Conservation (phyloP, 2,888 invertebrate genomes). For the Netelia inedita region DNA sequence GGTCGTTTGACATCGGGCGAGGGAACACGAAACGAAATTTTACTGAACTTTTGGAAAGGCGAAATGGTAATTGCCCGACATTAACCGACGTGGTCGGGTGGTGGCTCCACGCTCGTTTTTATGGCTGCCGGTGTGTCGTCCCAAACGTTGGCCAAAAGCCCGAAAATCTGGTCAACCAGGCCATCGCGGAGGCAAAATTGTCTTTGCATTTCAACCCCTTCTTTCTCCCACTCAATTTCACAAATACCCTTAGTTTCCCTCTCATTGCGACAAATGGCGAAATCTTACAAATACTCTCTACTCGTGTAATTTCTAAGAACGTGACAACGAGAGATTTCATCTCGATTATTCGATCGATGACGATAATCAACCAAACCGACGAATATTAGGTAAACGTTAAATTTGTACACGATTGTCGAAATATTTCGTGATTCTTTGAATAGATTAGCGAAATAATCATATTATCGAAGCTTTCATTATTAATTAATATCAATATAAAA, state of each 20-base stretch:
- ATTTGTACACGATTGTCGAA: too few relatives aligned
- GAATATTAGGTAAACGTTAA: too few relatives aligned
- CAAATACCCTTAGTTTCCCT: not conserved
- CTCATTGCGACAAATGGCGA: not conserved
- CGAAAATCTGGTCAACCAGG: constrained; percentile 15
- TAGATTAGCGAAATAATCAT: too few relatives aligned
- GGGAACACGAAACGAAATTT: too few relatives aligned
- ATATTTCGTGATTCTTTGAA: too few relatives aligned
- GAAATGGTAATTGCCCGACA: constrained; percentile 29
- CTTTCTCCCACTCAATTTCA: not conserved
- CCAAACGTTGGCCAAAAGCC: constrained; percentile 10
- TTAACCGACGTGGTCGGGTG: constrained; percentile 16
- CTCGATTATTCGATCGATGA: too few relatives aligned
- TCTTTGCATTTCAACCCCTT: not conserved
- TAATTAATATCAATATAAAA: too few relatives aligned
- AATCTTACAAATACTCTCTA: constrained; percentile 10
- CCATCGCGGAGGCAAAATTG: not conserved
- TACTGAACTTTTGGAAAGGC: not conserved
- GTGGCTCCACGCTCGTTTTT: constrained; percentile 11
- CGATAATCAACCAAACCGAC: too few relatives aligned
- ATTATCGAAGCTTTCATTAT: too few relatives aligned
- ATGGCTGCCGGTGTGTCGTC: constrained; percentile 1
- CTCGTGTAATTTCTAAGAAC: not conserved
- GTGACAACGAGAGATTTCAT: not conserved
- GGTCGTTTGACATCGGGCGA: too few relatives aligned